These are phyloP conservation scores for Lophius americanus DNA, from an alignment of 2,797 vertebrate species.

Conservation along the genomic window DNA sequence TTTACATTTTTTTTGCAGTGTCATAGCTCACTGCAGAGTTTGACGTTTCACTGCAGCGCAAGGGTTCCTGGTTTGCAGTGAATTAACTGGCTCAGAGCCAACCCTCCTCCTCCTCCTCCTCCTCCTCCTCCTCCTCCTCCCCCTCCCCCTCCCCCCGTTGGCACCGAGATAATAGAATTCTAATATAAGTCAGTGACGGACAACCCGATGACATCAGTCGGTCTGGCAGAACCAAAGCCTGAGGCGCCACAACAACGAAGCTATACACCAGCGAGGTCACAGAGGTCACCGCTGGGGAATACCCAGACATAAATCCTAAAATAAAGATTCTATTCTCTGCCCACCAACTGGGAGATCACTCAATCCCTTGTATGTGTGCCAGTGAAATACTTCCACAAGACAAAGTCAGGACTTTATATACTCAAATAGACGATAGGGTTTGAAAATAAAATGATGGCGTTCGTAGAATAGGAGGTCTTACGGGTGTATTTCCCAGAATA, in stretches of 20 bases:
- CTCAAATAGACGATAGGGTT: too few relatives aligned
- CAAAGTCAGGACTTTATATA: too few relatives aligned
- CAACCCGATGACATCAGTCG: constrained; percentile 50
- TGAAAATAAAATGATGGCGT: too few relatives aligned
- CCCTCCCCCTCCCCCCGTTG: constrained; percentile 41
- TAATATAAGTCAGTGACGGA: constrained; percentile 49
- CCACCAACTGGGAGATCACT: not conserved
- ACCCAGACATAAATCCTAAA: constrained; percentile 34
- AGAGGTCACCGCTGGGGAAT: constrained; percentile 29
- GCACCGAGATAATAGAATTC: constrained; percentile 61
- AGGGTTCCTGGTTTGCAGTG: too few relatives aligned
- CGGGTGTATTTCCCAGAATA: too few relatives aligned
- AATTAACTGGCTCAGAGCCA: too few relatives aligned
- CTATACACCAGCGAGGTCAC: not conserved
- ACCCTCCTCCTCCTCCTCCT: constrained; percentile 3
- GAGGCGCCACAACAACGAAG: constrained; percentile 20
- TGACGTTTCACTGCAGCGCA: too few relatives aligned
- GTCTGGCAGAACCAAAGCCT: constrained; percentile 37
- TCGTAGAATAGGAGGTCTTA: too few relatives aligned
- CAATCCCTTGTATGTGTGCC: too few relatives aligned
- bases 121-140: constrained; percentile 23
- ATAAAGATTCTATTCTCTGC: constrained; percentile 34
- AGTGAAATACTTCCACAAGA: too few relatives aligned
- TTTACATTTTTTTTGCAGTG: too few relatives aligned
- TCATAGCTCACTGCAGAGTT: too few relatives aligned